These are phyloP conservation scores for Aspidoscelis tigris DNA, from an alignment of 2,113 vertebrate species.

Conservation along the genomic window DNA sequence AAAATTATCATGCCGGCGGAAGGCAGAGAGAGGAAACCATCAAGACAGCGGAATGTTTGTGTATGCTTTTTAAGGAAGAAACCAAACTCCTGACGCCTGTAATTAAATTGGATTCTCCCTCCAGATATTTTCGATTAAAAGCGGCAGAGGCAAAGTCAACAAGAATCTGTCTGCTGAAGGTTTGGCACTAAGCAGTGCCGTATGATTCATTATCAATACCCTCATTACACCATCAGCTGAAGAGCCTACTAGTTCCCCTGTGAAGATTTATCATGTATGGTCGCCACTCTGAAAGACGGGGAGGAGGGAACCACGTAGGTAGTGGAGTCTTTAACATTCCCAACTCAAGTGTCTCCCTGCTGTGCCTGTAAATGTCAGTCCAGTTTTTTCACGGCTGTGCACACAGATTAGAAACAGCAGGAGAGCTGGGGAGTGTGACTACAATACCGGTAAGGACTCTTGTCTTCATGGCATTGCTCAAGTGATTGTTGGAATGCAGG, in stretches of 20 bases:
- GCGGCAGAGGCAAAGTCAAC: constrained; percentile 39
- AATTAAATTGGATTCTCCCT: constrained; percentile 37
- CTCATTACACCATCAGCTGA: constrained; percentile 72
- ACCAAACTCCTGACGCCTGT: constrained; percentile 16
- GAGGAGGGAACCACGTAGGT: constrained; percentile 73
- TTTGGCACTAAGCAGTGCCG: constrained; percentile 44
- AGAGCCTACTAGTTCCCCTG: constrained; percentile 69
- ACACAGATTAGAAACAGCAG: constrained; percentile 98
- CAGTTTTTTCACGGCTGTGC: constrained; percentile 96
- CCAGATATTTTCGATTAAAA: constrained; percentile 53
- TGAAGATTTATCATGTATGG: constrained; percentile 84
- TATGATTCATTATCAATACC: constrained; percentile 73
- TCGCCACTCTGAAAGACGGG: constrained; percentile 85
- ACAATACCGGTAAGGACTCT: constrained; percentile 94
- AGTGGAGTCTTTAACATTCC: constrained; percentile 92
- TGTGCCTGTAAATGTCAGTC: constrained; percentile 98
- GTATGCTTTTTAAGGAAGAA: not conserved
- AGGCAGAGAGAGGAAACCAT: not conserved
- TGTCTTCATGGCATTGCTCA: constrained; percentile 88
- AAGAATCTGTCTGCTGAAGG: constrained; percentile 53
- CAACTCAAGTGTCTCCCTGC: constrained; percentile 92
- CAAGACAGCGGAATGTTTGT: not conserved
- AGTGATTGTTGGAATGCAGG: constrained; percentile 91
- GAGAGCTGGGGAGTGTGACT: constrained; percentile 87
- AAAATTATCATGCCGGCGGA: not conserved